phyloP scores from a whole-genome alignment of 2,113 vertebrate genomes.

The Melanerpes aurifrons region DNA sequence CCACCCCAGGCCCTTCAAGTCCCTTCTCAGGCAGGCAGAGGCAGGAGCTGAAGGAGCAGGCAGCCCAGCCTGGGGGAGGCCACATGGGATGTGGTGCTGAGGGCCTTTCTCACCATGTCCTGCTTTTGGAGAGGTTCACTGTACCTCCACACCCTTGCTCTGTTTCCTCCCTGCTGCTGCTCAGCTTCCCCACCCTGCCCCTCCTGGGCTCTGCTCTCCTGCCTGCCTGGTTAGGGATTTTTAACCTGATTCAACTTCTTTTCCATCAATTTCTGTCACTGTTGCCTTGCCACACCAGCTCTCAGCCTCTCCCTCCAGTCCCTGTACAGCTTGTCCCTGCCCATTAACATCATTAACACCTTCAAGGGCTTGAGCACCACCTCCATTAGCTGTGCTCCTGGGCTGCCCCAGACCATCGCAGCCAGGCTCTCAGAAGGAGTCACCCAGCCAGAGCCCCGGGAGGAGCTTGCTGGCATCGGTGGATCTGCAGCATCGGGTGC shows the following conservation, averaged over 20 bases:
- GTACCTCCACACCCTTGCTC: neutral
- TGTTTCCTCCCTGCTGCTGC: neutral
- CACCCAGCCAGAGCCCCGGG: fast-evolving
- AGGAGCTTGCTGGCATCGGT: neutral
- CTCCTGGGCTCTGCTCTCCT: neutral
- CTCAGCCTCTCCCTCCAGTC: neutral
- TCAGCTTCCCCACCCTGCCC: neutral
- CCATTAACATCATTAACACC: neutral
- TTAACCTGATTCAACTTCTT: neutral
- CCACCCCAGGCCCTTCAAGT: neutral
- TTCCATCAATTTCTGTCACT: neutral
- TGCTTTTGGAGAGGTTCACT: neutral
- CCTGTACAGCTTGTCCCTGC: neutral
- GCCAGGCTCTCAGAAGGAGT: neutral
- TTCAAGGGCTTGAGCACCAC: neutral
- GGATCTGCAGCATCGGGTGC: fast-evolving
- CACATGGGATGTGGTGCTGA: no score
- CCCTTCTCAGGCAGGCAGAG: neutral
- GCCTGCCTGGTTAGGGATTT: fast-evolving
- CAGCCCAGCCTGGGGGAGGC: neutral
- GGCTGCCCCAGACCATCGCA: neutral
- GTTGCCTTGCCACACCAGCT: neutral
- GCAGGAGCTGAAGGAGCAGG: neutral
- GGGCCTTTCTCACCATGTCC: neutral
- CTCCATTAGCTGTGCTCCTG: neutral